Percentiles rank a stretch among this genome's conserved stretches.
Conservation (phyloP, 2,797 vertebrate species). For the Cyclura pinguis region DNA sequence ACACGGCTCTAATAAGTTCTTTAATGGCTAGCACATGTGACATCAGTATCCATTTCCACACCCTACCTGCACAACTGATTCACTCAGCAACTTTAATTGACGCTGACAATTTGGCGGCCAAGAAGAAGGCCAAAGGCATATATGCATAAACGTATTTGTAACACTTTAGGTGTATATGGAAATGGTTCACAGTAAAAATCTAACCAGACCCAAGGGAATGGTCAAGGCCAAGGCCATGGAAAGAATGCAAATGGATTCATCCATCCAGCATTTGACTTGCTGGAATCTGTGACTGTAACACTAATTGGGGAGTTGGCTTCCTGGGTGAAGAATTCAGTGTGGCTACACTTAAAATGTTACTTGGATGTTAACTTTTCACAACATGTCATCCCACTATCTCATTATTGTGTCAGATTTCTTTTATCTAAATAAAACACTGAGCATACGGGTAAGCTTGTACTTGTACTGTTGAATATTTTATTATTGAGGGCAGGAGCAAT, state of each 20-base stretch:
- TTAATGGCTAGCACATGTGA: neutral
- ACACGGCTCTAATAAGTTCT: neutral
- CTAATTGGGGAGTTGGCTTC: neutral
- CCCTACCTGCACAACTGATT: neutral
- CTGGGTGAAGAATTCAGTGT: neutral
- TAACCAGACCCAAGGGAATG: neutral
- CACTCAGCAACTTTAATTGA: neutral
- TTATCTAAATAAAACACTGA: neutral
- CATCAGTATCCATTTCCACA: neutral
- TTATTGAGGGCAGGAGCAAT: neutral
- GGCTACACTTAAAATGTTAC: neutral
- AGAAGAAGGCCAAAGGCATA: neutral
- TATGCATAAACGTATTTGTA: neutral
- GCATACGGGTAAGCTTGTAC: neutral
- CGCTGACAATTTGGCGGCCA: neutral
- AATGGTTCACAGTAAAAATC: no score
- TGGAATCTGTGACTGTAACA: neutral
- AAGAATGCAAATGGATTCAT: neutral
- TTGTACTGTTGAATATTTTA: neutral
- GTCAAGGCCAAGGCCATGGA: neutral
- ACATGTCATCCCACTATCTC: neutral
- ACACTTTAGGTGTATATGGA: no score
- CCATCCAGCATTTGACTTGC: neutral
- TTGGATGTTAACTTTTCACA: neutral
- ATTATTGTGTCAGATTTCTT: neutral